A percentile compares a stretch with the other conserved stretches of the same genome.
Conservation (phyloP, 1,140 invertebrate genomes). For the Drosophila orosa region DNA sequence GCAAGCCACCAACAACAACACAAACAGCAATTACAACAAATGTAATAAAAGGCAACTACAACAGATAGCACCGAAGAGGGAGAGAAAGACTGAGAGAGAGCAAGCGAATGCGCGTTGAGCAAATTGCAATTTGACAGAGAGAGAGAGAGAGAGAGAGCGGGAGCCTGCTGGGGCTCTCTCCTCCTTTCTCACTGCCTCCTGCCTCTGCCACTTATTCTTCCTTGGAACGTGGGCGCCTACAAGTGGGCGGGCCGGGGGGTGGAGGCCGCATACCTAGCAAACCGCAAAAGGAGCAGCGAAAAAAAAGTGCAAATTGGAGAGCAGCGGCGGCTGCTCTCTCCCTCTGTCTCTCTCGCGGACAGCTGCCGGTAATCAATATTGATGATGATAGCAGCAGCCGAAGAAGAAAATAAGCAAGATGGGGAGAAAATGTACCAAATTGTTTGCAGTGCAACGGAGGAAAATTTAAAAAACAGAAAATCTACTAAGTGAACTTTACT, state of each 20-base stretch:
- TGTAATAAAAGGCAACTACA: slow-evolving; percentile 48
- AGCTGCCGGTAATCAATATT: slow-evolving; percentile 83
- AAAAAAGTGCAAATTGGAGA: slow-evolving; percentile 64
- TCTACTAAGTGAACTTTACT: neutral
- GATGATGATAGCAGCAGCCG: slow-evolving; percentile 68
- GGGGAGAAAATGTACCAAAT: slow-evolving; percentile 51
- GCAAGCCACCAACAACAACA: slow-evolving; percentile 65
- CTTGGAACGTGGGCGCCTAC: slow-evolving; percentile 75
- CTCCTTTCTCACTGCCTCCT: slow-evolving; percentile 12
- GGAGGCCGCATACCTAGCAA: slow-evolving; percentile 47
- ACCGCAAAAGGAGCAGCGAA: slow-evolving; percentile 44
- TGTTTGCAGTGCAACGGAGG: slow-evolving; percentile 22
- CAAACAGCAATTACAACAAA: slow-evolving; percentile 36
- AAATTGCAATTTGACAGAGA: slow-evolving; percentile 69
- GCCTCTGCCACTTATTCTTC: slow-evolving; percentile 22
- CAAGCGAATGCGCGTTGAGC: slow-evolving; percentile 64
- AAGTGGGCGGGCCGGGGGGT: slow-evolving; percentile 64
- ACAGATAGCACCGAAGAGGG: slow-evolving; percentile 41
- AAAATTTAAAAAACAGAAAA: neutral
- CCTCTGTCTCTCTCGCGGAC: slow-evolving; percentile 50
- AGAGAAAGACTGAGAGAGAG: slow-evolving; percentile 22
- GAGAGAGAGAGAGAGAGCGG: slow-evolving; percentile 33
- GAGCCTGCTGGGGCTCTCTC: slow-evolving; percentile 58
- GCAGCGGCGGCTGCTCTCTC: slow-evolving; percentile 9
- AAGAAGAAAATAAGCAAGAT: slow-evolving; percentile 58